Evolutionary conservation across 2,888 invertebrate species (phyloP).

Genomic region (Tetragonula carbonaria): DNA sequence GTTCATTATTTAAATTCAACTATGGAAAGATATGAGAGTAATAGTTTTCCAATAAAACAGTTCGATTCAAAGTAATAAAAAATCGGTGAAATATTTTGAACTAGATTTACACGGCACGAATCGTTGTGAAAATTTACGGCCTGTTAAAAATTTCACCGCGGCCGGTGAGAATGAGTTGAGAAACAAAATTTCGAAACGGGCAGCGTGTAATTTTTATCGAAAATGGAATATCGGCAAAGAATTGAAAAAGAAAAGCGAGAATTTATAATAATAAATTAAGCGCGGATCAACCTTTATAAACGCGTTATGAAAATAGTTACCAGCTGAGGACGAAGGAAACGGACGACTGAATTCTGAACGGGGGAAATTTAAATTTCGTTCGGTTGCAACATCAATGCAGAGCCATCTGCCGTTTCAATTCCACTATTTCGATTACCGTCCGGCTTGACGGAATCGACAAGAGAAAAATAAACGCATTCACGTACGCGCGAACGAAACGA

Average conservation of each 20-base stretch:
- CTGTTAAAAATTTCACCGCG: too few relatives aligned
- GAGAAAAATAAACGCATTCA: constrained; percentile 51
- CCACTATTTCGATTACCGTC: constrained; percentile 34
- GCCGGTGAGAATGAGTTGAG: background rate
- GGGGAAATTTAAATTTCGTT: too few relatives aligned
- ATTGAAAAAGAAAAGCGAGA: background rate
- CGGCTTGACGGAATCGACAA: constrained; percentile 42
- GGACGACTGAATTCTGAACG: background rate
- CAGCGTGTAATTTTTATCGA: background rate
- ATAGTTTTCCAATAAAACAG: too few relatives aligned
- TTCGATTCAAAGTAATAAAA: too few relatives aligned
- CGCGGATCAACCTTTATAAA: background rate
- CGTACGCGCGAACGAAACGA: constrained; percentile 22
- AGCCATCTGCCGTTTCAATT: constrained; percentile 21
- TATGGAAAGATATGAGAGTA: too few relatives aligned
- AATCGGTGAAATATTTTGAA: too few relatives aligned
- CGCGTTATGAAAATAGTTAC: background rate
- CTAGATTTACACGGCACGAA: too few relatives aligned
- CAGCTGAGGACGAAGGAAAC: background rate
- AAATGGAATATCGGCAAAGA: background rate
- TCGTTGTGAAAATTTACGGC: too few relatives aligned
- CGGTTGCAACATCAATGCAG: background rate
- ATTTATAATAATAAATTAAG: too few relatives aligned
- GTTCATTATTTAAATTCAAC: too few relatives aligned
- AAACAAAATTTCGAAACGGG: background rate